Evolutionary conservation across 2,113 vertebrate genomes (phyloP).

Genomic region (Gadus macrocephalus): DNA sequence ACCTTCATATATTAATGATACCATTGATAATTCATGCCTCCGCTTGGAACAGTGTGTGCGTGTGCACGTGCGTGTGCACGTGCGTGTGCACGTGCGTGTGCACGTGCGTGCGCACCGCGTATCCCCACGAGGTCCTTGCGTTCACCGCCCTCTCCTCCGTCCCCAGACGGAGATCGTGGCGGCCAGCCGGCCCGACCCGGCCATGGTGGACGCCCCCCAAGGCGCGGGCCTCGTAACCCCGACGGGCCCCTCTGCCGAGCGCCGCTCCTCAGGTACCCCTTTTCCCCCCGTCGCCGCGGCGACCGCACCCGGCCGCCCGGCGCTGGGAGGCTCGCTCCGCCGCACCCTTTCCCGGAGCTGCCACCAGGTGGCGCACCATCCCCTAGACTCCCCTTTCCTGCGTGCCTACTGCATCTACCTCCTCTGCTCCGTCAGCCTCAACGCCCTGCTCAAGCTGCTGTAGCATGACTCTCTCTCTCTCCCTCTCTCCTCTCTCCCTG

Average conservation of each 20-base stretch:
- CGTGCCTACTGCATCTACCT: constrained; percentile 80
- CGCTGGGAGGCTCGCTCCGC: constrained; percentile 71
- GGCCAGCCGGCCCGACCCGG: constrained; percentile 55
- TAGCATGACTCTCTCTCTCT: constrained; percentile 61
- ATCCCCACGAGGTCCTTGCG: neutral
- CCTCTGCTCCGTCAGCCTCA: constrained; percentile 76
- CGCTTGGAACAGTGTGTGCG: no score
- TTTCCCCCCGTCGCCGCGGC: constrained; percentile 82
- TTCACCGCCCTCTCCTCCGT: neutral
- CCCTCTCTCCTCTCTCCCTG: neutral
- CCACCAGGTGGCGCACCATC: constrained; percentile 84
- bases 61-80: no score
- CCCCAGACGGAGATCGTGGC: constrained; percentile 76
- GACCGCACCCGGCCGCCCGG: constrained; percentile 39
- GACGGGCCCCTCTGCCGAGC: constrained; percentile 63
- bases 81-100: no score
- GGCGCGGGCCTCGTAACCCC: constrained; percentile 61
- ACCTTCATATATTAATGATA: no score
- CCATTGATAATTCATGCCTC: no score
- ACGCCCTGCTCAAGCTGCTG: constrained; percentile 67
- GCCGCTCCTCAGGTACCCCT: constrained; percentile 90
- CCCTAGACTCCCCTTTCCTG: constrained; percentile 89
- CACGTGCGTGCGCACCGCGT: neutral
- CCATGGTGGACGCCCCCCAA: constrained; percentile 66
- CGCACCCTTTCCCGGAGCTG: constrained; percentile 79